Evolutionary conservation across 2,797 vertebrate species (phyloP).

Genomic region (Astyanax mexicanus): DNA sequence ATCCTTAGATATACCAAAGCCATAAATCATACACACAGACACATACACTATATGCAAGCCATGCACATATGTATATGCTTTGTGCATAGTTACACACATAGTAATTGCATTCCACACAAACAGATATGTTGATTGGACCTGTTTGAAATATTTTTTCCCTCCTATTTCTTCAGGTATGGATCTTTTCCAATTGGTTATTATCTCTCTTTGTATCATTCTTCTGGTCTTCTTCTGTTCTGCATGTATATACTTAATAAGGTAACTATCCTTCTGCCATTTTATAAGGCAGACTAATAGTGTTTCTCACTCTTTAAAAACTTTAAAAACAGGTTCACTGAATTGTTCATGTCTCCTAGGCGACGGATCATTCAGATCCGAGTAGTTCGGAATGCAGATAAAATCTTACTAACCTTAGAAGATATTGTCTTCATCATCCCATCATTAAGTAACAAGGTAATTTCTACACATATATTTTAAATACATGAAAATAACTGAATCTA

Average conservation of each 20-base stretch:
- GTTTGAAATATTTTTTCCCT: conserved; percentile 6
- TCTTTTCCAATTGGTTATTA: conserved; percentile 44
- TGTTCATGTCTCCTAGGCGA: conserved; percentile 65
- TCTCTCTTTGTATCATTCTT: conserved; percentile 48
- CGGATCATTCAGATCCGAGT: conserved; percentile 71
- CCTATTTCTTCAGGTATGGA: conserved; percentile 59
- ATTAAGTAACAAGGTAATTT: conserved; percentile 79
- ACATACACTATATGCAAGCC: too few relatives aligned
- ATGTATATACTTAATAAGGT: conserved; percentile 63
- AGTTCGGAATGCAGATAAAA: conserved; percentile 77
- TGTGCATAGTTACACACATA: too few relatives aligned
- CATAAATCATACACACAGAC: too few relatives aligned
- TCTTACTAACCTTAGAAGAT: conserved; percentile 77
- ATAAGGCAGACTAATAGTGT: not conserved
- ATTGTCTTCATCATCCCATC: conserved; percentile 83
- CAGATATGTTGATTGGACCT: not conserved
- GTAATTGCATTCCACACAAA: not conserved
- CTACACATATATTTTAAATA: not conserved
- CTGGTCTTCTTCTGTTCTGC: conserved; percentile 42
- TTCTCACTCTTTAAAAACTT: not conserved
- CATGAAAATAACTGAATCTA: conserved; percentile 8
- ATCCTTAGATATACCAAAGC: too few relatives aligned
- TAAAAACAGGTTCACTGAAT: not conserved
- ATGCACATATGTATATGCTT: too few relatives aligned
- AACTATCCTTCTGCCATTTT: conserved; percentile 16